These are phyloP conservation scores for Dione juno DNA, from an alignment of 2,888 invertebrate species.

Conservation along the genomic window DNA sequence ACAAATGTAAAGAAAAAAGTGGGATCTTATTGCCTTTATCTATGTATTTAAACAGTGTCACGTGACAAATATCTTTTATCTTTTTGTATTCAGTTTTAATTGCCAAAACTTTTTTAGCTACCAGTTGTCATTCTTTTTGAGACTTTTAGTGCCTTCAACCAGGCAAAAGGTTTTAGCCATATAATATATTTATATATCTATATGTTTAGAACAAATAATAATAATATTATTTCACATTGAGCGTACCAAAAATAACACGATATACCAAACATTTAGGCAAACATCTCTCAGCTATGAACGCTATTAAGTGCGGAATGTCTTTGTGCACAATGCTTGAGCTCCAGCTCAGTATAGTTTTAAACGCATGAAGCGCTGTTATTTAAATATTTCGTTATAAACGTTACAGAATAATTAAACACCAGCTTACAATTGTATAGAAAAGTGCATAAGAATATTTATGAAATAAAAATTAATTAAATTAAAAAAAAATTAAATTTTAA, in stretches of 20 bases:
- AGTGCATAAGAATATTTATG: neutral
- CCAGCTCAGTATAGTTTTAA: conserved; percentile 5
- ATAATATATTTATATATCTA: no score
- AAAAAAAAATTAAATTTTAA: no score
- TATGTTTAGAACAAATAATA: neutral
- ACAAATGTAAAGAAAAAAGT: no score
- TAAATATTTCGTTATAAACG: neutral
- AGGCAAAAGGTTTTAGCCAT: no score
- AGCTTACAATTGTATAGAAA: neutral
- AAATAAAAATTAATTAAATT: no score
- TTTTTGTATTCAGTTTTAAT: no score
- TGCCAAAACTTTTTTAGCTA: no score
- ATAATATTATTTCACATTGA: neutral
- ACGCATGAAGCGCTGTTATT: neutral
- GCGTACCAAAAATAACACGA: neutral
- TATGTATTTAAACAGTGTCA: no score
- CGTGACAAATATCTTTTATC: no score
- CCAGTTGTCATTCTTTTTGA: no score
- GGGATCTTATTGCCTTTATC: no score
- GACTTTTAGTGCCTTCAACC: no score
- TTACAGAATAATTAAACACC: neutral
- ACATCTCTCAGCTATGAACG: conserved; percentile 9
- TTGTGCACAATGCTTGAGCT: conserved; percentile 25
- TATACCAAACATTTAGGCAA: conserved; percentile 14
- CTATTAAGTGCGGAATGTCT: conserved; percentile 35